These are phyloP conservation scores for Clinocottus analis DNA, from an alignment of 2,113 vertebrate species.

Conservation along the genomic window DNA sequence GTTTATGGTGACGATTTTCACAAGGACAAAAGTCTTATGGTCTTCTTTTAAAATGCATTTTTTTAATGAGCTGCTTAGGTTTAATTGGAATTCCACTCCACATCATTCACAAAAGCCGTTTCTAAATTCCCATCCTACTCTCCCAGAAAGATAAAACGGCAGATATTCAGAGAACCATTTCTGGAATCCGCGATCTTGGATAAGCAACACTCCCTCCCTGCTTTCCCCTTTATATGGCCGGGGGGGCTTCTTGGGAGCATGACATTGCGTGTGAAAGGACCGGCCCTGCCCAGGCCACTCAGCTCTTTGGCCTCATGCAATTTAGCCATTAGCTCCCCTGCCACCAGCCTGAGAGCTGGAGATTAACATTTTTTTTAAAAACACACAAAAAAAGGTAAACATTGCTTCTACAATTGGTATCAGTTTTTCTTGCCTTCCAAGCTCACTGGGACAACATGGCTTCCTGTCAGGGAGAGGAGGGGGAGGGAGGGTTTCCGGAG, in stretches of 20 bases:
- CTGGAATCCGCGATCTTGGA: conserved; percentile 63
- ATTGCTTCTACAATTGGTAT: conserved; percentile 82
- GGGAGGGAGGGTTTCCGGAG: conserved; percentile 79
- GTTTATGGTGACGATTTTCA: conserved; percentile 30
- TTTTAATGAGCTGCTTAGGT: conserved; percentile 34
- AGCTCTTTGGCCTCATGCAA: conserved; percentile 67
- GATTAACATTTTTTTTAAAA: conserved; percentile 83
- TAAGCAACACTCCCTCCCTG: conserved; percentile 57
- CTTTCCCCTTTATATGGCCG: conserved; percentile 52
- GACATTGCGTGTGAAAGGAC: conserved; percentile 82
- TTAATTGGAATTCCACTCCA: conserved; percentile 15
- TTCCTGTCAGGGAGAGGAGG: conserved; percentile 65
- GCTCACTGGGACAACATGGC: conserved; percentile 77
- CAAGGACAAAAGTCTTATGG: conserved; percentile 9
- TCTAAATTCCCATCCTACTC: conserved; percentile 55
- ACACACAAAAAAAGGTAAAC: conserved; percentile 82
- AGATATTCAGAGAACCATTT: conserved; percentile 69
- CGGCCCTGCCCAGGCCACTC: conserved; percentile 75
- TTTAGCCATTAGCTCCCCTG: conserved; percentile 75
- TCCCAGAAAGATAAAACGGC: conserved; percentile 73
- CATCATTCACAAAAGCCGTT: conserved; percentile 40
- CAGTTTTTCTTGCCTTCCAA: conserved; percentile 66
- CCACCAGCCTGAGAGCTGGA: conserved; percentile 67
- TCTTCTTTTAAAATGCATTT: conserved; percentile 24
- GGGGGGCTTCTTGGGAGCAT: conserved; percentile 61